These are phyloP conservation scores for Macaria liturata DNA, from an alignment of 2,888 invertebrate genomes.

Conservation along the genomic window DNA sequence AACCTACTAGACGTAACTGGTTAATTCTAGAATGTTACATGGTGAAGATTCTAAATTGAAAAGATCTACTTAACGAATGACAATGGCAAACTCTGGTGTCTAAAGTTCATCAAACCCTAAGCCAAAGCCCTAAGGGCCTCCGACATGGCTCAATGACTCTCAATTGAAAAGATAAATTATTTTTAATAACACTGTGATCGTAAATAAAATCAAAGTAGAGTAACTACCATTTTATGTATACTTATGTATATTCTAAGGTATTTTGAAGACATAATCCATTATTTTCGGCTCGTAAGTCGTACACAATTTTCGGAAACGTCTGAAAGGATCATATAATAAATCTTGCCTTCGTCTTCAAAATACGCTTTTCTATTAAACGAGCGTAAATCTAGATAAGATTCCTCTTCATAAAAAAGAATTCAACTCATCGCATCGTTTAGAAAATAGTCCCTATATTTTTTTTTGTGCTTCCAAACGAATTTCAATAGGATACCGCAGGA, in stretches of 20 bases:
- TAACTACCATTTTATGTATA: not conserved
- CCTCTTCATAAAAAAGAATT: conserved; percentile 18
- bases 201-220: not conserved
- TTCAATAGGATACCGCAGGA: conserved; percentile 20
- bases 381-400: conserved; percentile 24
- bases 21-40: too few relatives aligned
- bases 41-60: too few relatives aligned
- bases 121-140: too few relatives aligned
- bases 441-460: conserved; percentile 19
- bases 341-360: conserved; percentile 24
- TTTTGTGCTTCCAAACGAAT: conserved; percentile 19
- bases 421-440: conserved; percentile 12
- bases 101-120: too few relatives aligned
- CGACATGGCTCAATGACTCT: too few relatives aligned
- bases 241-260: too few relatives aligned
- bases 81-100: too few relatives aligned
- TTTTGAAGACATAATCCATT: not conserved
- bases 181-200: too few relatives aligned
- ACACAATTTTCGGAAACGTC: conserved; percentile 9
- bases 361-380: conserved; percentile 18
- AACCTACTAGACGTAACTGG: too few relatives aligned
- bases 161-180: too few relatives aligned
- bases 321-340: conserved; percentile 27
- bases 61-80: not conserved
- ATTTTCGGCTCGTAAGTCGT: conserved; percentile 3